Evolutionary conservation across 2,113 vertebrate species (phyloP).

Genomic region (Mobula hypostoma): DNA sequence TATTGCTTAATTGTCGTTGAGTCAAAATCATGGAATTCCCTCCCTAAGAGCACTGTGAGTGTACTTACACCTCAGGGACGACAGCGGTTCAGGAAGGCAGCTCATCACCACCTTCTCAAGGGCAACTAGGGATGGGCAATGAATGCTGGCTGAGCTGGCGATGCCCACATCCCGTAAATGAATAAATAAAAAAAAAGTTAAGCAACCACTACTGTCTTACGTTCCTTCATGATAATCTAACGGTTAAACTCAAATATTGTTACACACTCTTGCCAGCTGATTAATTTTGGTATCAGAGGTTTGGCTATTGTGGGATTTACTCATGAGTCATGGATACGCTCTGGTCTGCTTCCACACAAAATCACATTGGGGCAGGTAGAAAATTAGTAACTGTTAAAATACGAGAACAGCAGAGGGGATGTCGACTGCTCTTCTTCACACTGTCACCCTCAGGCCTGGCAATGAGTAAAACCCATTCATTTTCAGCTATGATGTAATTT

Average conservation of each 20-base stretch:
- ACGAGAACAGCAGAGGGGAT: background rate
- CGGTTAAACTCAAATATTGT: background rate
- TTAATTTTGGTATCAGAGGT: background rate
- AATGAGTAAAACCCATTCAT: background rate
- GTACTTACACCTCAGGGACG: too few relatives aligned
- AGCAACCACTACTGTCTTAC: background rate
- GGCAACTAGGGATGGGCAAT: too few relatives aligned
- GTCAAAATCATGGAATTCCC: too few relatives aligned
- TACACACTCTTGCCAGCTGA: background rate
- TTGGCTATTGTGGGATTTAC: background rate
- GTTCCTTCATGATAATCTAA: background rate
- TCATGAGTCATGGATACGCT: background rate
- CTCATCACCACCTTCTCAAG: too few relatives aligned
- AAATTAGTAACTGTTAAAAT: background rate
- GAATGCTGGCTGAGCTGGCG: too few relatives aligned
- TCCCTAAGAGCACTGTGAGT: too few relatives aligned
- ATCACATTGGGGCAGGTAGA: background rate
- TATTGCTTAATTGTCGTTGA: too few relatives aligned
- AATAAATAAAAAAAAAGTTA: background rate
- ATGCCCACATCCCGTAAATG: too few relatives aligned
- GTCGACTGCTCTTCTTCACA: background rate
- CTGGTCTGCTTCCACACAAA: background rate
- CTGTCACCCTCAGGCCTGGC: background rate
- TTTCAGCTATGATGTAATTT: background rate
- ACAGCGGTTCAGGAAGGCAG: too few relatives aligned